phyloP scores from a whole-genome alignment of 2,113 vertebrate genomes.

The Micronisus gabar region DNA sequence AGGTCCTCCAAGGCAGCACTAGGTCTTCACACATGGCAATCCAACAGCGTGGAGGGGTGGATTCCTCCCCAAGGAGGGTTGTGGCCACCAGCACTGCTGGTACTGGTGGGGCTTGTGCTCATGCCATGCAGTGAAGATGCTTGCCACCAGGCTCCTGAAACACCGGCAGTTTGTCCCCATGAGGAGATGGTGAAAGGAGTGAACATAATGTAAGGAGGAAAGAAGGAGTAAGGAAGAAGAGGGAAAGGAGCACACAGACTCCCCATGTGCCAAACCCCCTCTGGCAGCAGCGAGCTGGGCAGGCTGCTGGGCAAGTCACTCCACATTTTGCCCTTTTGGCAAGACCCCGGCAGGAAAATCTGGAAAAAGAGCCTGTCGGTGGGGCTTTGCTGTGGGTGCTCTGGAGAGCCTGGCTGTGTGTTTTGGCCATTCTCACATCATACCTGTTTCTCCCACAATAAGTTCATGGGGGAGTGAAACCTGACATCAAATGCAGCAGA shows the following conservation, averaged over 20 bases:
- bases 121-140: accelerated
- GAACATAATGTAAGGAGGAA: neutral
- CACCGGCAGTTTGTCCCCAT: accelerated
- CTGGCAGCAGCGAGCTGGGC: accelerated
- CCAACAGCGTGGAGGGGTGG: accelerated
- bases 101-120: accelerated
- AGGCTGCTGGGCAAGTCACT: neutral
- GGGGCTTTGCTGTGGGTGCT: neutral
- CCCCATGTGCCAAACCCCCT: too few relatives aligned
- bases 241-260: neutral
- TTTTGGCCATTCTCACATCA: neutral
- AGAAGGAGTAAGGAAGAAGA: neutral
- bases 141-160: neutral
- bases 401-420: neutral
- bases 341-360: neutral
- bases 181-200: neutral
- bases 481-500: neutral
- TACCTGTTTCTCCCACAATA: neutral
- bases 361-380: neutral
- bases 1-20: neutral
- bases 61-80: neutral
- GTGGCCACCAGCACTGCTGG: accelerated
- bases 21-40: neutral
- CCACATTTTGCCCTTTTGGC: neutral
- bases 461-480: neutral